phyloP scores from a whole-genome alignment of 1,140 invertebrate species.

The Dreissena rostriformis region DNA sequence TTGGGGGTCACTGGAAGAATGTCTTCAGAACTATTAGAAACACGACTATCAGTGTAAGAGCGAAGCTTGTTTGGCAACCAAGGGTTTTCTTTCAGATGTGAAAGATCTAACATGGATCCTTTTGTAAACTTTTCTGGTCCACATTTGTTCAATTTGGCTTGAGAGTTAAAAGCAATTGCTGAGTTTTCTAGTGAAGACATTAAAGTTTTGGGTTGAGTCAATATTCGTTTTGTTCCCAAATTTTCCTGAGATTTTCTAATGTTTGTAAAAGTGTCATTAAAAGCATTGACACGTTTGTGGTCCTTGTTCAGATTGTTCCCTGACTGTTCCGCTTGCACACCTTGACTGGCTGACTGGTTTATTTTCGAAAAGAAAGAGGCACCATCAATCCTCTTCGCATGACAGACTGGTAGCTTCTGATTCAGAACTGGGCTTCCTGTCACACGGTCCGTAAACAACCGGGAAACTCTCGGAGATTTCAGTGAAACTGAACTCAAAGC shows the following conservation, averaged over 20 bases:
- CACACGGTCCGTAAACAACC: conserved; percentile 30
- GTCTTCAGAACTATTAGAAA: neutral
- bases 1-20: no score
- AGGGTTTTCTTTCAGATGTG: conserved; percentile 51
- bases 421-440: conserved; percentile 16
- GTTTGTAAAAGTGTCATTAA: conserved; percentile 43
- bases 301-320: conserved; percentile 21
- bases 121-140: conserved; percentile 41
- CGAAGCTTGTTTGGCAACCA: conserved; percentile 48
- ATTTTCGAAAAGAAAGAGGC: conserved; percentile 37
- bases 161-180: conserved; percentile 22
- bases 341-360: neutral
- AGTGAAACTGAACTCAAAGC: conserved; percentile 22
- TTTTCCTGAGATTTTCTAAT: conserved; percentile 51
- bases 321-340: neutral
- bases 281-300: conserved; percentile 45
- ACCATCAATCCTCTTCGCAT: conserved; percentile 37
- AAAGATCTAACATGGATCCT: conserved; percentile 46
- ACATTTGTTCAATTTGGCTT: conserved; percentile 42
- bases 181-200: conserved; percentile 43
- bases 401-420: conserved; percentile 9
- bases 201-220: conserved; percentile 55
- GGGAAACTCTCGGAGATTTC: conserved; percentile 10
- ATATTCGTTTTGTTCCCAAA: conserved; percentile 16
- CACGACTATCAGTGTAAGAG: conserved; percentile 33